Base-by-base conservation (phyloP, 1,140 invertebrate genomes). In the Polypedilum pembai region DNA sequence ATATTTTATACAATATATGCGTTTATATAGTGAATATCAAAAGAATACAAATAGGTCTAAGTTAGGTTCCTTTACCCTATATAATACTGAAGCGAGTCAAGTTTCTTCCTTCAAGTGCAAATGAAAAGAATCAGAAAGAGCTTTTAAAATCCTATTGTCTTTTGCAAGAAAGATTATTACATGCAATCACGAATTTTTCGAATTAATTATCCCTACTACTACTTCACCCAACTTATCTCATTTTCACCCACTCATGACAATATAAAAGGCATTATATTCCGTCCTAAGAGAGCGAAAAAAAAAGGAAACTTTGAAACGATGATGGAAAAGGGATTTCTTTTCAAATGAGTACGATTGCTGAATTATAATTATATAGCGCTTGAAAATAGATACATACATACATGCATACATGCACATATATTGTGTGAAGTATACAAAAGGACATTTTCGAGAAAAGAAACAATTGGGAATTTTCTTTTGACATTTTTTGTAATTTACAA, bases 401-500 rank as follows among this genome's bases (percentile, higher is more conserved):
- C 41, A 45, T 45, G 8, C 41, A 45, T 12, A 45, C 15, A 45
- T 45, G 3, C 41, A 45, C 8, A 8, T 8, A 12, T 45, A 45
- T 45, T 4, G 8, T 15, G 4, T 56, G 1, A 12, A 15, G 15
- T 56, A 15, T 15, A 56, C 45, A 56, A 56, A 15, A 69, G 17
- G 18, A 18, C 3, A 18, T 18, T 69, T 69, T 69, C 65, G 8
- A 69, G 65, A 17, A 66, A 69, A 8, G 7, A 69, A 20, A 21
- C 65, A 69, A 69, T 69, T 21, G 20, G 17, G 65, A 69, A 69
- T 20, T 20, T 69, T 7, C 18, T 33, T 33, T 18, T 20, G 17
- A 21, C 18, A 69, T 69, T 69, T 18, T 69, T 20, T 18, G 8
- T 10, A 69, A 69, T 69, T 69, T 69, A 69, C 65, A 21, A 69